A percentile compares a stretch with the other conserved stretches of the same genome.
Evolutionary conservation across 2,797 vertebrate genomes (phyloP).

Genomic region (Rhyacichthys aspro): DNA sequence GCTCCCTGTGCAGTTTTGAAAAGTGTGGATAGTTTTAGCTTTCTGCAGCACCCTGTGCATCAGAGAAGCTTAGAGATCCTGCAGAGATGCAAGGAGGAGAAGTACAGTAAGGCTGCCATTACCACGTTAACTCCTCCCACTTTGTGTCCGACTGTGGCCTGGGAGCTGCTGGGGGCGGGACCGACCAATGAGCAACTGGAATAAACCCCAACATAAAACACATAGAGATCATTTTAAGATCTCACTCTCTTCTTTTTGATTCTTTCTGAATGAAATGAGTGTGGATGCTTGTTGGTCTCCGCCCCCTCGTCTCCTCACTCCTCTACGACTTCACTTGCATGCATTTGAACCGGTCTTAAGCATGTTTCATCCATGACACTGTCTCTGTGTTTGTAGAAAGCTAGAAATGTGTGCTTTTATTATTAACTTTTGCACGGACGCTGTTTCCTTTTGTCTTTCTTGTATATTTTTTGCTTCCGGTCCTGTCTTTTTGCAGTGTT

Average conservation of each 20-base stretch:
- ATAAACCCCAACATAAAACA: too few species aligned
- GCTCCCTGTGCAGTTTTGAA: conserved; percentile 93
- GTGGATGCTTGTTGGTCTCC: conserved; percentile 85
- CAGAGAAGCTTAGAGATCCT: conserved; percentile 99
- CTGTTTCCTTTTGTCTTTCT: conserved; percentile 24
- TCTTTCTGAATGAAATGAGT: conserved; percentile 27
- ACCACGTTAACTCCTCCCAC: conserved; percentile 74
- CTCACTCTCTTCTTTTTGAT: conserved; percentile 27
- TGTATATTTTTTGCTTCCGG: conserved; percentile 16
- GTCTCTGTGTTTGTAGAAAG: too few species aligned
- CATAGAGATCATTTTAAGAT: conserved; percentile 3
- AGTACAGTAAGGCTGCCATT: conserved; percentile 97
- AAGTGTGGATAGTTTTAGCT: conserved; percentile 99
- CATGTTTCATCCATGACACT: conserved; percentile 68
- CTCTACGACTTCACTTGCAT: conserved; percentile 52
- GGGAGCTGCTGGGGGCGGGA: conserved; percentile 74
- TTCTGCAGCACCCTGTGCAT: conserved; percentile 99
- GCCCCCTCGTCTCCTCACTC: conserved; percentile 63
- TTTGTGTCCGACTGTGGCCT: conserved; percentile 43
- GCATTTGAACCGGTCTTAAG: conserved; percentile 69
- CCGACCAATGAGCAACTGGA: conserved; percentile 78
- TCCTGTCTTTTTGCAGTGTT: conserved; percentile 27
- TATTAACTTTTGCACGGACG: conserved; percentile 25
- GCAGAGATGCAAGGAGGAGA: conserved; percentile 99
- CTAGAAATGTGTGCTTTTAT: conserved; percentile 43